Conservation (phyloP, 2,113 vertebrate genomes). For the Alaudala cheleensis region DNA sequence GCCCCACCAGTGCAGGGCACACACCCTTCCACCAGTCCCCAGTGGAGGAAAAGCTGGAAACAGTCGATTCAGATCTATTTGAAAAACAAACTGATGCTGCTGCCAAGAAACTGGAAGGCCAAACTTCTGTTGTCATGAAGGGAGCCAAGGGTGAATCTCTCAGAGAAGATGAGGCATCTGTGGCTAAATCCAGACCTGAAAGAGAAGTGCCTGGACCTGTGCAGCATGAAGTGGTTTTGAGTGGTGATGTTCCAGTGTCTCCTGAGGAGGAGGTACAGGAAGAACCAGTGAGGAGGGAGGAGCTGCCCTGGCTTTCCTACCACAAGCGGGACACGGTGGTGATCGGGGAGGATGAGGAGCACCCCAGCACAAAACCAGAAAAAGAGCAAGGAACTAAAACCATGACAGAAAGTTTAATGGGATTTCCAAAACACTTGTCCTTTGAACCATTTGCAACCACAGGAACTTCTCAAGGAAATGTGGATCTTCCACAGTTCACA, state of each 20-base stretch:
- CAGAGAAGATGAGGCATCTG: not conserved
- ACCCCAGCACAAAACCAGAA: conserved; percentile 1
- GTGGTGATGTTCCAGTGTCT: not conserved
- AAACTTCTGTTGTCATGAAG: not conserved
- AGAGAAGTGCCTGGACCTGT: not conserved
- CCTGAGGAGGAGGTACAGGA: not conserved
- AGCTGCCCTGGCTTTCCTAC: conserved; percentile 53
- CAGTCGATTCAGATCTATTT: conserved; percentile 71
- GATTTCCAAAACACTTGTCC: conserved; percentile 3
- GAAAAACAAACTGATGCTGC: conserved; percentile 60
- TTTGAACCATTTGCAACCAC: not conserved
- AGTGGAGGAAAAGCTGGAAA: conserved; percentile 85
- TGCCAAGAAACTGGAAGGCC: conserved; percentile 56
- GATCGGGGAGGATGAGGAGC: conserved; percentile 8
- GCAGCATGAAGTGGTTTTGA: not conserved
- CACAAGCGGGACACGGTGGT: conserved; percentile 62
- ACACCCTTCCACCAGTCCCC: conserved; percentile 93
- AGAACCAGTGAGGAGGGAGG: not conserved
- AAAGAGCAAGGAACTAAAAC: conserved; percentile 34
- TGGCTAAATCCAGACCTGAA: not conserved
- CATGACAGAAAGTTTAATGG: not conserved
- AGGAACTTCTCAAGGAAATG: conserved; percentile 5
- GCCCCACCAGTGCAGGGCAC: conserved; percentile 90
- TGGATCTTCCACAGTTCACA: not conserved
- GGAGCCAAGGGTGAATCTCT: not conserved